Evolutionary conservation across 2,797 vertebrate genomes (phyloP).

Genomic region (Acrocephalus scirpaceus): DNA sequence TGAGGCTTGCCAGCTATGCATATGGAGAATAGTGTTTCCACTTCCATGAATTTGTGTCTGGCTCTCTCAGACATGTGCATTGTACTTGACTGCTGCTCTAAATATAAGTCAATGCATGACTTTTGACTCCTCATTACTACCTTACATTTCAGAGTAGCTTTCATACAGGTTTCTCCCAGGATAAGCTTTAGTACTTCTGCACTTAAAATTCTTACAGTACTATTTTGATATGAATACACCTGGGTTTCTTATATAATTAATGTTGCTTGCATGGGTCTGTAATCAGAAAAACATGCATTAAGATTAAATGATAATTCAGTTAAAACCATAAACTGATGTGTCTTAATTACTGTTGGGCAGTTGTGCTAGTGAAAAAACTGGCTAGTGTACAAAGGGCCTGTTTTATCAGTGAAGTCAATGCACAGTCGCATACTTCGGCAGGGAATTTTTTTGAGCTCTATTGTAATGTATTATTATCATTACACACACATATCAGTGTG

Average conservation of each 20-base stretch:
- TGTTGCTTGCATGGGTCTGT: background rate
- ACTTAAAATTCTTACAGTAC: background rate
- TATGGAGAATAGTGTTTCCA: background rate
- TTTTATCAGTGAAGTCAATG: background rate
- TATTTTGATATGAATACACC: background rate
- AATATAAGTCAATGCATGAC: background rate
- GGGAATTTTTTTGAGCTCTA: background rate
- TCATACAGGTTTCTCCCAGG: background rate
- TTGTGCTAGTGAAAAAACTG: background rate
- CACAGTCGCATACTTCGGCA: background rate
- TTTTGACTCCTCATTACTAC: background rate
- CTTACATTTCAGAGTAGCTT: background rate
- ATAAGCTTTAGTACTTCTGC: background rate
- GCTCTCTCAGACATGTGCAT: background rate
- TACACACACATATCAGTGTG: background rate
- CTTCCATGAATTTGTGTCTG: background rate
- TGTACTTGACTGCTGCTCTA: background rate
- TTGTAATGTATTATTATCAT: background rate
- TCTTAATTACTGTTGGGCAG: background rate
- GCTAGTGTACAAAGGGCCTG: background rate
- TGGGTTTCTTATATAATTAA: background rate
- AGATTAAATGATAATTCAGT: background rate
- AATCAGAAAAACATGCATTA: background rate
- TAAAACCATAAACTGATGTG: background rate
- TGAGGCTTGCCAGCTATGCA: background rate